These are phyloP conservation scores for Drosophila kanapiae DNA, from an alignment of 1,140 invertebrate species.

Conservation along the genomic window DNA sequence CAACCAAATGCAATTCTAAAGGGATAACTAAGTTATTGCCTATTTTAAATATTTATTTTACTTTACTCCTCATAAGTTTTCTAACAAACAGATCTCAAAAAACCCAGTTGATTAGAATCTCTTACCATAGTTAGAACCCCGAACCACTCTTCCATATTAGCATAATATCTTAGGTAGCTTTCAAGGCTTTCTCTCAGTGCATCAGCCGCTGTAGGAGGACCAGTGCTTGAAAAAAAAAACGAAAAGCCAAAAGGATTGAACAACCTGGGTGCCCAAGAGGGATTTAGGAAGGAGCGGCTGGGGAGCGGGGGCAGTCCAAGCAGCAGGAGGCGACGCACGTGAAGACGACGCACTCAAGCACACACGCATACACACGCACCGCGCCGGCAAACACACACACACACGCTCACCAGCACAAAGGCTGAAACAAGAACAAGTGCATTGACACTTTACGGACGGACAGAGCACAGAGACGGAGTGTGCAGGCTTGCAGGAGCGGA, in stretches of 20 bases:
- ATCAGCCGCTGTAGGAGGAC: slow-evolving; percentile 24
- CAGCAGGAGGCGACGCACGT: slow-evolving; percentile 80
- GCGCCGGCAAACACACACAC: slow-evolving; percentile 43
- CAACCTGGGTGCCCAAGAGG: slow-evolving; percentile 42
- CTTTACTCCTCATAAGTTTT: no score
- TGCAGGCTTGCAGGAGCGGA: slow-evolving; percentile 6
- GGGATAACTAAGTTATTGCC: no score
- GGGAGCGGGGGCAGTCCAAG: slow-evolving; percentile 46
- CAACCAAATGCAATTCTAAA: no score
- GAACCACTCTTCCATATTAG: no score
- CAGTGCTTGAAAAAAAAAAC: slow-evolving; percentile 75
- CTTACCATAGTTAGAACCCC: no score
- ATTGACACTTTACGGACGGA: slow-evolving; percentile 76
- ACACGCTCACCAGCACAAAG: slow-evolving; percentile 29
- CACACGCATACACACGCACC: slow-evolving; percentile 66
- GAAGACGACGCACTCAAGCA: slow-evolving; percentile 75
- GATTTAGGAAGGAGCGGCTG: neutral
- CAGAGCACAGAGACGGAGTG: slow-evolving; percentile 36
- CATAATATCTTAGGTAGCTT: no score
- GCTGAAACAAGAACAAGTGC: slow-evolving; percentile 80
- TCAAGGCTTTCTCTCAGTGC: slow-evolving; percentile 13
- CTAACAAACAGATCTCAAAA: no score
- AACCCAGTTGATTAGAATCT: no score
- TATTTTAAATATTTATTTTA: neutral
- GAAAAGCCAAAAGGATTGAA: slow-evolving; percentile 82